Percentiles rank a stretch among this genome's conserved stretches.
These are phyloP conservation scores for Ornithorhynchus anatinus DNA, from an alignment of 2,113 vertebrate genomes.

Conservation along the genomic window DNA sequence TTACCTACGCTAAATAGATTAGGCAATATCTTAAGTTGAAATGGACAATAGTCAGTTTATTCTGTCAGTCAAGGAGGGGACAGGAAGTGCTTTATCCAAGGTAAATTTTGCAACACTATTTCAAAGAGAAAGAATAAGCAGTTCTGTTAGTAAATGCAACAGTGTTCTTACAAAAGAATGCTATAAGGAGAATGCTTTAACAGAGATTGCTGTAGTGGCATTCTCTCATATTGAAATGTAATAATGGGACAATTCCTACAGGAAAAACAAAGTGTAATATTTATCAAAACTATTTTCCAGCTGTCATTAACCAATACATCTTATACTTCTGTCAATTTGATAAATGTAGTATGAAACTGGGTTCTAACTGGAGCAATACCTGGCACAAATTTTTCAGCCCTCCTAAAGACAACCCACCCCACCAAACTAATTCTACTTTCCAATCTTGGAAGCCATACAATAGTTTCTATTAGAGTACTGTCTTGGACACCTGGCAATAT, in stretches of 20 bases:
- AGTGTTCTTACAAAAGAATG: no score
- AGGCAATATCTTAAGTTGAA: no score
- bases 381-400: constrained; percentile 6
- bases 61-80: background rate
- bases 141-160: no score
- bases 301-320: background rate
- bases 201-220: no score
- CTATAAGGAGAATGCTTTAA: no score
- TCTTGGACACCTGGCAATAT: accelerated
- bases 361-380: background rate
- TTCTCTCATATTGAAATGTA: no score
- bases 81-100: background rate
- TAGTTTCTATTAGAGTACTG: background rate
- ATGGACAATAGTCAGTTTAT: no score
- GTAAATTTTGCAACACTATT: background rate
- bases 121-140: no score
- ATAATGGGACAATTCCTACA: background rate
- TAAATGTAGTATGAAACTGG: background rate
- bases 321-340: background rate
- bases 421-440: background rate
- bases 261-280: accelerated
- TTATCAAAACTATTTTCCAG: background rate
- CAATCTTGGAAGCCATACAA: background rate
- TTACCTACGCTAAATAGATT: no score
- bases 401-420: background rate